Evolutionary conservation across 2,113 vertebrate genomes (phyloP).

Genomic region (Aptenodytes forsteri): DNA sequence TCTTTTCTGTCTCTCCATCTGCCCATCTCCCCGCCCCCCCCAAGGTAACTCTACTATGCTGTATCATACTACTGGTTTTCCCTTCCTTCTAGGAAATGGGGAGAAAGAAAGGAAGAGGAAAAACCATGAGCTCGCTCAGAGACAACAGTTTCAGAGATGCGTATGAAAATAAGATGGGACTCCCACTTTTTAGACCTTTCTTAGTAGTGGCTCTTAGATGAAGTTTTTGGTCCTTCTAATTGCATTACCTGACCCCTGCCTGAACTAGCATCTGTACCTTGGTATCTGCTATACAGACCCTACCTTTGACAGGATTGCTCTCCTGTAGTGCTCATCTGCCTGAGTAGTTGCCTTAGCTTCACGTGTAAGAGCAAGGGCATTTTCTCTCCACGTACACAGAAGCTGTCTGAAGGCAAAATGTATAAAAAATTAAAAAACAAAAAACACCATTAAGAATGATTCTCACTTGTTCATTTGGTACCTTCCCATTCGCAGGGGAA

Average conservation of each 20-base stretch:
- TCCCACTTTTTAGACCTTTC: background rate
- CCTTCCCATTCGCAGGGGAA: background rate
- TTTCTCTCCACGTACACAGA: constrained; percentile 78
- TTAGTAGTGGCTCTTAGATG: background rate
- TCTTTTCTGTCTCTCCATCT: background rate
- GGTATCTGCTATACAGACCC: background rate
- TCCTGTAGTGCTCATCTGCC: constrained; percentile 75
- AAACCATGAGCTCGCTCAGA: background rate
- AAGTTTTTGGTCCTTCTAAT: background rate
- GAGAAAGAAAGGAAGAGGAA: background rate
- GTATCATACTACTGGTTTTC: background rate
- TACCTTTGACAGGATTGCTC: constrained; percentile 79
- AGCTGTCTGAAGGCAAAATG: constrained; percentile 54
- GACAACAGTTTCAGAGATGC: background rate
- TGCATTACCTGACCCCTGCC: background rate
- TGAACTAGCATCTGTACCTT: background rate
- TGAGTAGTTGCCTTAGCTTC: constrained; percentile 30
- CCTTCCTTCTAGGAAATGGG: background rate
- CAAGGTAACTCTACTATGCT: background rate
- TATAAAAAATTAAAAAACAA: background rate
- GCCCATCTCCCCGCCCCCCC: too few relatives aligned
- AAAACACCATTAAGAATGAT: background rate
- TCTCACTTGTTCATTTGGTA: background rate
- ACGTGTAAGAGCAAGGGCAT: constrained; percentile 6
- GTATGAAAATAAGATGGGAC: background rate